A percentile compares a stretch with the other conserved stretches of the same genome.
These are phyloP conservation scores for Dromius quadrimaculatus DNA, from an alignment of 2,888 invertebrate species.

Conservation along the genomic window DNA sequence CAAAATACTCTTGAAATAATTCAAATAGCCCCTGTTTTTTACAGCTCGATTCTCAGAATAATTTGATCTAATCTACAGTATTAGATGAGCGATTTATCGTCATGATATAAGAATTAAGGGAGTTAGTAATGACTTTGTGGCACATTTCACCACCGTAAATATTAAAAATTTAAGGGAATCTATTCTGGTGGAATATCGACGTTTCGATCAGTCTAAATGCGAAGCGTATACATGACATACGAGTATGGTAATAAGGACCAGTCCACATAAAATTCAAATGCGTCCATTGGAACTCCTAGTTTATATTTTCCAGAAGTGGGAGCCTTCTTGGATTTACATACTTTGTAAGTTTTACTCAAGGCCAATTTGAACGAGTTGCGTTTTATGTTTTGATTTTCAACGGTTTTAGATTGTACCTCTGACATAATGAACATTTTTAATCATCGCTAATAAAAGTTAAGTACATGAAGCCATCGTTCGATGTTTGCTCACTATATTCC, in stretches of 20 bases:
- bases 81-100: background rate
- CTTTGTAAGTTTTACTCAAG: background rate
- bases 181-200: constrained; percentile 35
- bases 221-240: constrained; percentile 44
- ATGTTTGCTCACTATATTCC: background rate
- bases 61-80: too few species aligned
- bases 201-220: constrained; percentile 29
- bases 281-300: constrained; percentile 33
- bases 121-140: constrained; percentile 5
- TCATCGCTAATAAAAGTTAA: too few species aligned
- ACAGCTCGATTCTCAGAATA: too few species aligned
- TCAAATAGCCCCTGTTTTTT: too few species aligned
- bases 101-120: too few species aligned
- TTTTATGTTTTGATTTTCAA: background rate
- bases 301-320: constrained; percentile 40
- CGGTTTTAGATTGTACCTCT: too few species aligned
- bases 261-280: constrained; percentile 46
- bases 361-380: background rate
- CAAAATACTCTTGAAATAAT: too few species aligned
- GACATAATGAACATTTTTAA: too few species aligned
- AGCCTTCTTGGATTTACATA: constrained; percentile 28
- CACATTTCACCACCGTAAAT: constrained; percentile 15
- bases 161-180: constrained; percentile 31
- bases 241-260: constrained; percentile 46
- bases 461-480: background rate